A percentile compares a stretch with the other conserved stretches of the same genome.
Evolutionary conservation across 2,113 vertebrate genomes (phyloP).

Genomic region (Xerus inauris): DNA sequence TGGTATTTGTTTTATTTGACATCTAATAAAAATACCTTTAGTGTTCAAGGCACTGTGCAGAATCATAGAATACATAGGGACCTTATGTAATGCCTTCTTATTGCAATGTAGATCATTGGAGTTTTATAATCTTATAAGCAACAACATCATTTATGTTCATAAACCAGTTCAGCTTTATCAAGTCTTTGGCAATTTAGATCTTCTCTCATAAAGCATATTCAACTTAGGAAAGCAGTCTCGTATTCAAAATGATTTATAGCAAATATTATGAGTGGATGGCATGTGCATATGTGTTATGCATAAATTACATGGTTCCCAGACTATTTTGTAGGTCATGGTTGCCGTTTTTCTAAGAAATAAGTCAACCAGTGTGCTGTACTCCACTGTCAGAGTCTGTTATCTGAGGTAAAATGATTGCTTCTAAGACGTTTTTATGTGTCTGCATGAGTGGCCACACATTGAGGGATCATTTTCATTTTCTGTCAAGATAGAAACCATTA

Average conservation of each 20-base stretch:
- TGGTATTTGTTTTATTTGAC: conserved; percentile 35
- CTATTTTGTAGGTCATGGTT: conserved; percentile 79
- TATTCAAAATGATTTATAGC: conserved; percentile 73
- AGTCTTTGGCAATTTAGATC: conserved; percentile 58
- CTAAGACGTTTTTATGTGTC: conserved; percentile 89
- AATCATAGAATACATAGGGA: background rate
- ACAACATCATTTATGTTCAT: conserved; percentile 31
- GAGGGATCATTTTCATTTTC: conserved; percentile 89
- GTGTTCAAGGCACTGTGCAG: background rate
- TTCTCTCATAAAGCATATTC: conserved; percentile 61
- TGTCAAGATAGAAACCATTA: conserved; percentile 90
- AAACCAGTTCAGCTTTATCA: conserved; percentile 45
- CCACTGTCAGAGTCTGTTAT: conserved; percentile 87
- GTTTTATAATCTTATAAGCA: conserved; percentile 45
- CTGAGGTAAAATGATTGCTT: conserved; percentile 88
- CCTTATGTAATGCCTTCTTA: background rate
- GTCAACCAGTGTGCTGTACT: conserved; percentile 79
- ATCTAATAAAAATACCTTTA: conserved; percentile 43
- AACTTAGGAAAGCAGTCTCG: conserved; percentile 62
- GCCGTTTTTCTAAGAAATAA: conserved; percentile 80
- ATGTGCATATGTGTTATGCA: conserved; percentile 68
- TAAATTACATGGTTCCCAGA: conserved; percentile 79
- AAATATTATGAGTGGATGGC: conserved; percentile 66
- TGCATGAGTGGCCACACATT: conserved; percentile 88
- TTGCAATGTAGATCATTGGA: background rate